These are phyloP conservation scores for Cromileptes altivelis DNA, from an alignment of 2,113 vertebrate genomes.

Conservation along the genomic window DNA sequence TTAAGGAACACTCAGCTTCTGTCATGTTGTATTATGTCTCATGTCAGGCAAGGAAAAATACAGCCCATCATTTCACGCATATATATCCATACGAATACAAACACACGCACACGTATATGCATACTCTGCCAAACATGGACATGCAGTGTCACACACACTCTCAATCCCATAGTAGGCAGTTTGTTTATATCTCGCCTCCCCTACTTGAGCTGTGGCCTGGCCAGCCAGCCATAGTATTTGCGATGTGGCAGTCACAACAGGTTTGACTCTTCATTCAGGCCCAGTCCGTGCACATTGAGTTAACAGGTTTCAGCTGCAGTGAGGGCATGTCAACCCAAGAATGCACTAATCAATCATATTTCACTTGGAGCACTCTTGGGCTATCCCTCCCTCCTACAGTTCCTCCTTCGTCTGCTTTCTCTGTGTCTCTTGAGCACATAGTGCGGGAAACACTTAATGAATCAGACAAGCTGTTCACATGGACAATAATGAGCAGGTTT, in stretches of 20 bases:
- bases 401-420: conserved; percentile 62
- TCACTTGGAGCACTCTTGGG: conserved; percentile 73
- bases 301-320: conserved; percentile 82
- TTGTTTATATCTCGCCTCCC: conserved; percentile 61
- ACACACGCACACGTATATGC: conserved; percentile 23
- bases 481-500: conserved; percentile 84
- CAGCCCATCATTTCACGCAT: conserved; percentile 40
- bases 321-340: conserved; percentile 76
- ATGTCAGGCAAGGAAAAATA: conserved; percentile 45
- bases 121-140: conserved; percentile 58
- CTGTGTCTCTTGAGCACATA: conserved; percentile 72
- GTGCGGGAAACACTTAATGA: conserved; percentile 78
- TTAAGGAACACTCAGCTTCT: conserved; percentile 52
- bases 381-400: conserved; percentile 51
- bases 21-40: conserved; percentile 59
- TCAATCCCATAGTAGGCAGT: conserved; percentile 39
- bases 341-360: conserved; percentile 83
- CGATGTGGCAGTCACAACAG: conserved; percentile 78
- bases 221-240: conserved; percentile 77
- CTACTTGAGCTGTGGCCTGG: conserved; percentile 61
- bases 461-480: conserved; percentile 82
- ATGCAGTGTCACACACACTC: conserved; percentile 51
- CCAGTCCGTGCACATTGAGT: conserved; percentile 70
- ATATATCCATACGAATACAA: conserved; percentile 41
- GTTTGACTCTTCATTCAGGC: conserved; percentile 66